Base-by-base conservation (phyloP, 2,113 vertebrate species). In the Atherinomorus stipes region DNA sequence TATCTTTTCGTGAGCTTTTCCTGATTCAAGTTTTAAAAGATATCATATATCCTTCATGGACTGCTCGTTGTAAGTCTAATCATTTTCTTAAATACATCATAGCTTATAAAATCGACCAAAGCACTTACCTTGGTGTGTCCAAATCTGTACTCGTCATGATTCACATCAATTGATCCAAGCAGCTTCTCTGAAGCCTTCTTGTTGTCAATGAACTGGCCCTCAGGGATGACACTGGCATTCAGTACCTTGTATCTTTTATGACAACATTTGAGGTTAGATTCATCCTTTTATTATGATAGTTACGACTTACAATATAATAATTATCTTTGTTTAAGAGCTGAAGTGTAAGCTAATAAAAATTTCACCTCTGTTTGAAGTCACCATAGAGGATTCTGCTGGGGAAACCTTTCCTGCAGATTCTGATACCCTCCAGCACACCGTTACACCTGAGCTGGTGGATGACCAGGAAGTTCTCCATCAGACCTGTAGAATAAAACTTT, bases 381-480 rank as follows among this genome's bases (percentile, higher is more conserved):
- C 28, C 28, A 31, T 31, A 31, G 28, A 31, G 28, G 28, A 31
- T 31, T 31, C 28, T 31, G 28, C 28, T 31, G 28, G 28, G 28
- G 28, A 31, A 31, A 31, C 28, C 28, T 31, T 31, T 31, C 28
- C 28, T 31, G 28, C 28, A 31, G 28, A 31, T 31, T 31, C 28
- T 31, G 28, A 31, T 31, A 7, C 28, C 28, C 28, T 31, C 28
- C 28, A 31, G 92, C 25, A 98, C 96, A 76, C 96, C 95, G 0
- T 97, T 97, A 86, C 96, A 97, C 59, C 95, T 92, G 81, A 97
- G 90, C 86, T 98, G 96, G 80, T 98, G 96, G 89, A 98, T 95
- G 84, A 98, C 96, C 93, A 98, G 73, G 77, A 87, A 85, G 85
- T 98, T 97, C 72, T 98, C 96, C 97, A 97, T 98, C 26, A 92